Percentiles rank a stretch among this genome's conserved stretches.
Conservation (phyloP, 2,888 invertebrate genomes). For the Chrysodeixis includens region DNA sequence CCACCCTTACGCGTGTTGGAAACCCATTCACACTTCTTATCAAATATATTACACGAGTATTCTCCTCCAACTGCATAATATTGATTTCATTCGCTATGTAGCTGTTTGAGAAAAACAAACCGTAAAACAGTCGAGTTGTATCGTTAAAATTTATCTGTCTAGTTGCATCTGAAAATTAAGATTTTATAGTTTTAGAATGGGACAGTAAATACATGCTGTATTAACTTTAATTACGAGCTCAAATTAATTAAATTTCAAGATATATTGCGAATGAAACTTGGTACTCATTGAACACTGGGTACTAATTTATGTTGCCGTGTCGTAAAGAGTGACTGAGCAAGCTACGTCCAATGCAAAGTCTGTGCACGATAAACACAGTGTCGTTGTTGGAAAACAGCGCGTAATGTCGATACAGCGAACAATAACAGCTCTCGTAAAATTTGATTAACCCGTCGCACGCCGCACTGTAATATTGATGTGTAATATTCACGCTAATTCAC, state of each 20-base stretch:
- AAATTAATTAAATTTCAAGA: conserved; percentile 46
- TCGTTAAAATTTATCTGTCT: not conserved
- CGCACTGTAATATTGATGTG: conserved; percentile 50
- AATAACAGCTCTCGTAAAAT: conserved; percentile 56
- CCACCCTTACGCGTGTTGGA: not conserved
- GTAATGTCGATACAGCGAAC: conserved; percentile 42
- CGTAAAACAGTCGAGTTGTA: not conserved
- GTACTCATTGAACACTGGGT: conserved; percentile 40
- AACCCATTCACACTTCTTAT: not conserved
- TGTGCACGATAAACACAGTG: conserved; percentile 40
- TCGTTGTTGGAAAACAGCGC: conserved; percentile 42
- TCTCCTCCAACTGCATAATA: not conserved
- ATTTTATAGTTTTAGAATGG: conserved; percentile 2
- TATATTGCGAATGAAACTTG: conserved; percentile 36
- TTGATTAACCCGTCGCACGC: conserved; percentile 53
- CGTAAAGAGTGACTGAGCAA: conserved; percentile 48
- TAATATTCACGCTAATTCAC: conserved; percentile 40
- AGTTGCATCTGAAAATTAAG: no score
- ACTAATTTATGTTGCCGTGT: conserved; percentile 43
- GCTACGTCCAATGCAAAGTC: conserved; percentile 34
- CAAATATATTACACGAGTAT: not conserved
- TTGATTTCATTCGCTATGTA: not conserved
- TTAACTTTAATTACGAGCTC: not conserved
- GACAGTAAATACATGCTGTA: not conserved
- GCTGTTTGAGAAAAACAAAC: not conserved